Base-by-base conservation (phyloP, 2,797 vertebrate species). In the Spinibarbus caldwelli region DNA sequence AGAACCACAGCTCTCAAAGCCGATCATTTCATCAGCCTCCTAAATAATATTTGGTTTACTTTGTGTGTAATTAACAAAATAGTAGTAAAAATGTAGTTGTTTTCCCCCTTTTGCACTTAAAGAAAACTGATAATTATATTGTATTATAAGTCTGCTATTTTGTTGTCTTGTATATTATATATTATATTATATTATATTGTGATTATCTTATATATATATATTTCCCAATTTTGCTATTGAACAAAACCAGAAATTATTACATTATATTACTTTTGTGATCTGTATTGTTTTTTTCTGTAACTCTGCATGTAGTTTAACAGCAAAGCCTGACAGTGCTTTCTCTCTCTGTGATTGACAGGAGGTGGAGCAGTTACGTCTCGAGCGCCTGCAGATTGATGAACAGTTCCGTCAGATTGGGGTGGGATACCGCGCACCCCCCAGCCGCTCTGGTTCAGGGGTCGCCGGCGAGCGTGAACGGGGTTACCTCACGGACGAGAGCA, bases 401-500 rank as follows among this genome's bases (percentile, higher is more conserved):
- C 97, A 98, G 93, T 95, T 97, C 83, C 96, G 97, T 54, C 96
- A 97, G 93, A 97, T 97, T 0, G 97, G 97, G 0, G 93, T 97
- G 3, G 97, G 97, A 12, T 97, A 97, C 89, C 96, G 97, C 0
- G 93, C 95, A 0, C 94, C 95, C 21, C 88, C 95, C 0, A 92
- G 89, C 71, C 95, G 96, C 72, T 88, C 88, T 0, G 93, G 93
- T 11, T 90, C 90, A 1, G 90, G 90, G 10, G 93, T 94, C 0
- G 94, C 93, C 0, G 84, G 80, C 0, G 96, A 96, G 1, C 94
- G 96, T 15, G 96, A 96, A 80, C 94, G 96, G 26, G 96, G 96
- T 83, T 97, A 97, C 91, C 59, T 90, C 88, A 97, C 96, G 0
- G 97, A 98, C 0, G 97, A 98, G 68, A 97, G 96, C 94, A 96